phyloP scores from a whole-genome alignment of 1,140 invertebrate species.

The Asbolus verrucosus region DNA sequence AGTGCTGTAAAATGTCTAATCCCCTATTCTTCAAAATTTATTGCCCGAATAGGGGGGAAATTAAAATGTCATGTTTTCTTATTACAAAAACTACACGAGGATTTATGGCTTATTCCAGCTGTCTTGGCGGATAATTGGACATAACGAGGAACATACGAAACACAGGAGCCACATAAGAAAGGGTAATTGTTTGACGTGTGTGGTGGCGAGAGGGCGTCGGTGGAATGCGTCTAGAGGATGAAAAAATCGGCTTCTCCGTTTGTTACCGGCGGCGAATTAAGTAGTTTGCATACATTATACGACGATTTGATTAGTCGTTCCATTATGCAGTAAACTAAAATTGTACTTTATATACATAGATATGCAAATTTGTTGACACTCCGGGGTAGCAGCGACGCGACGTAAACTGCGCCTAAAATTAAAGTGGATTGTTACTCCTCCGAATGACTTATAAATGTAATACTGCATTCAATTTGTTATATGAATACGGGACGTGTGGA shows the following conservation, averaged over 20 bases:
- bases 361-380: conserved; percentile 51
- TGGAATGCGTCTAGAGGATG: too few species aligned
- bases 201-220: too few species aligned
- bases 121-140: conserved; percentile 38
- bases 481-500: conserved; percentile 48
- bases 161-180: neutral
- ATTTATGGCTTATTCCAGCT: conserved; percentile 44
- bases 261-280: conserved; percentile 42
- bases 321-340: conserved; percentile 45
- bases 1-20: conserved; percentile 47
- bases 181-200: neutral
- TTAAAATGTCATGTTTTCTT: conserved; percentile 52
- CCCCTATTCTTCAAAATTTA: conserved; percentile 49
- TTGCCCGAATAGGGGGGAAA: conserved; percentile 46
- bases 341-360: conserved; percentile 51
- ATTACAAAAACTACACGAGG: conserved; percentile 39
- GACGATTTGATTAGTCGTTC: conserved; percentile 44
- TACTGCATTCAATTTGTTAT: conserved; percentile 52
- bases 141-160: conserved; percentile 24
- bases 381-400: conserved; percentile 23
- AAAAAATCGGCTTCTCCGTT: neutral
- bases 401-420: conserved; percentile 45
- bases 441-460: conserved; percentile 51
- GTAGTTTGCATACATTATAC: conserved; percentile 46
- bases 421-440: conserved; percentile 50